A percentile compares a stretch with the other conserved stretches of the same genome.
phyloP scores from a whole-genome alignment of 2,888 invertebrate species.

The Drosophila suboccidentalis region DNA sequence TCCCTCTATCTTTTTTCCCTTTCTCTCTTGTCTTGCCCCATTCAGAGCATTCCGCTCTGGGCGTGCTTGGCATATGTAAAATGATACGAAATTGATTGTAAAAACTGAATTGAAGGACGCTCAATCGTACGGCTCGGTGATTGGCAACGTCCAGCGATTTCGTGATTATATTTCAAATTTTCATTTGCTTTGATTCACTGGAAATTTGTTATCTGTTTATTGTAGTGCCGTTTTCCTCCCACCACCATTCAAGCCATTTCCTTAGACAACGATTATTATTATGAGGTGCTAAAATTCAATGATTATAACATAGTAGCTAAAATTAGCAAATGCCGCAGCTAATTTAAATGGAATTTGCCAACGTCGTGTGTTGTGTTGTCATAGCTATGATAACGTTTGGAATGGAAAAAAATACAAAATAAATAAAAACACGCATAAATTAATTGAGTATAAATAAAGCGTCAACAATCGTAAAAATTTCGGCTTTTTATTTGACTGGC shows the following conservation, averaged over 20 bases:
- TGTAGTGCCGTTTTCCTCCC: neutral
- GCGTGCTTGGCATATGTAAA: slow-evolving; percentile 55
- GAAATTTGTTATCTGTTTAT: slow-evolving; percentile 42
- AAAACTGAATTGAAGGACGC: slow-evolving; percentile 46
- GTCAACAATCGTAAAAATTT: slow-evolving; percentile 45
- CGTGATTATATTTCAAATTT: slow-evolving; percentile 23
- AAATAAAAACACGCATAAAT: slow-evolving; percentile 37
- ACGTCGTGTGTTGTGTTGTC: slow-evolving; percentile 22
- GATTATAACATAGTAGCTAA: slow-evolving; percentile 33
- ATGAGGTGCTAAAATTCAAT: slow-evolving; percentile 21
- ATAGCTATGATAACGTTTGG: slow-evolving; percentile 23
- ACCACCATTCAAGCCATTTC: slow-evolving; percentile 12
- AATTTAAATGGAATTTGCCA: slow-evolving; percentile 49
- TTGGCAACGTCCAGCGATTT: slow-evolving; percentile 16
- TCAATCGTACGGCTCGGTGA: slow-evolving; percentile 24
- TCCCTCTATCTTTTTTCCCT: neutral
- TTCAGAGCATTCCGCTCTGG: slow-evolving; percentile 6
- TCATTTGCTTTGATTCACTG: slow-evolving; percentile 21
- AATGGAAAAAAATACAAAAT: slow-evolving; percentile 11
- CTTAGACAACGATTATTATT: slow-evolving; percentile 15
- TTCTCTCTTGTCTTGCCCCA: neutral
- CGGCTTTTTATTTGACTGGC: slow-evolving; percentile 38
- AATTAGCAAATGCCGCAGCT: slow-evolving; percentile 29
- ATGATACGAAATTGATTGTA: slow-evolving; percentile 40
- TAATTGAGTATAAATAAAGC: slow-evolving; percentile 53